These are phyloP conservation scores for Protodeltote pygarga DNA, from an alignment of 2,888 invertebrate genomes.

Conservation along the genomic window DNA sequence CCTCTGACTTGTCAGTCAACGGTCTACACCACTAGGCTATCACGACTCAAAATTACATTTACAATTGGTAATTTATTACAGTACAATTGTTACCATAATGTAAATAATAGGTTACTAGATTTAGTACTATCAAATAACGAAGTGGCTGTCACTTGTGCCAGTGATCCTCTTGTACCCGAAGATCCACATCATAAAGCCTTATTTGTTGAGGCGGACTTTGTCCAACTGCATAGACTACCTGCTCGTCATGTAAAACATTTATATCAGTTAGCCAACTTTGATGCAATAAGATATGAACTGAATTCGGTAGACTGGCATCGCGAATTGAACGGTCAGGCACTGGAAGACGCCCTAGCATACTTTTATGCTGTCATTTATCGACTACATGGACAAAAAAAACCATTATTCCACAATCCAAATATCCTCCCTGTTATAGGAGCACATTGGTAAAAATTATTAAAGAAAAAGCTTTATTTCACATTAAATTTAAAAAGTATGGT, in stretches of 20 bases:
- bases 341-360: neutral
- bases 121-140: constrained; percentile 3
- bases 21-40: too few species aligned
- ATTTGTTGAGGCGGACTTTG: neutral
- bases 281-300: neutral
- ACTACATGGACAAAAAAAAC: neutral
- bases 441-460: constrained; percentile 1
- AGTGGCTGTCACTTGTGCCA: neutral
- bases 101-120: neutral
- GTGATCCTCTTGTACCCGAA: neutral
- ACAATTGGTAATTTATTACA: too few species aligned
- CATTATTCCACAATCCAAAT: neutral
- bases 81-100: constrained; percentile 3
- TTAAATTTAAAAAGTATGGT: too few species aligned
- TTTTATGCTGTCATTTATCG: neutral
- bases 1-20: too few species aligned
- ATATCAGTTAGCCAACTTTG: constrained; percentile 1
- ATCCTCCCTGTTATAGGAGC: constrained; percentile 5
- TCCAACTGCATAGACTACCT: neutral
- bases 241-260: neutral
- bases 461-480: constrained; percentile 5
- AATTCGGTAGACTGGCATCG: neutral
- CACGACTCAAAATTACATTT: too few species aligned
- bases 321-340: neutral
- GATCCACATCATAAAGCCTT: constrained; percentile 2